Percentiles rank a stretch among this genome's conserved stretches.
Conservation (phyloP, 2,113 vertebrate genomes). For the Laticauda colubrina region DNA sequence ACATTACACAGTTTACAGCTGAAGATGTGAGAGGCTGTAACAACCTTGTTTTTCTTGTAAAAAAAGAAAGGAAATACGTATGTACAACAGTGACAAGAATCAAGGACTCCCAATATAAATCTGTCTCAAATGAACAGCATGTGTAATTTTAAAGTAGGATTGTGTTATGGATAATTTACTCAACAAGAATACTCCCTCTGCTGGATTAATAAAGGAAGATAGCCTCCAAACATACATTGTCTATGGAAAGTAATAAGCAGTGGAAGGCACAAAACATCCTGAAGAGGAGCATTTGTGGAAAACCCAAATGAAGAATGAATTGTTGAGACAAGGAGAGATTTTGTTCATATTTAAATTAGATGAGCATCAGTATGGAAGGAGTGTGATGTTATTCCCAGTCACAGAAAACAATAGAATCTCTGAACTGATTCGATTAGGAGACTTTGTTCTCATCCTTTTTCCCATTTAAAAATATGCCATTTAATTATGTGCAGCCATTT, state of each 20-base stretch:
- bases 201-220: slow-evolving; percentile 35
- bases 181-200: slow-evolving; percentile 51
- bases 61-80: accelerated
- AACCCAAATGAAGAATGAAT: background rate
- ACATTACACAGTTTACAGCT: too few relatives aligned
- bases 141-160: background rate
- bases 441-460: background rate
- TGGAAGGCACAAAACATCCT: background rate
- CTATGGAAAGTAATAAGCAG: background rate
- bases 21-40: too few relatives aligned
- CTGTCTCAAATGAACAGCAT: background rate
- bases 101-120: background rate
- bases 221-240: background rate
- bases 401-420: too few relatives aligned
- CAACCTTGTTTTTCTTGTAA: background rate
- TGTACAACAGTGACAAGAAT: accelerated
- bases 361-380: background rate
- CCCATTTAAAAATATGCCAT: background rate
- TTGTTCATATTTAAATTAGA: too few relatives aligned
- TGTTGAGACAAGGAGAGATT: background rate
- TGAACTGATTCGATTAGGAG: background rate
- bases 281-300: background rate
- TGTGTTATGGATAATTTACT: accelerated
- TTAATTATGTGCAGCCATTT: background rate
- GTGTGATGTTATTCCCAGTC: background rate